A percentile compares a stretch with the other conserved stretches of the same genome.
Evolutionary conservation across 2,888 invertebrate species (phyloP).

Genomic region (Cyclophora albipunctata): DNA sequence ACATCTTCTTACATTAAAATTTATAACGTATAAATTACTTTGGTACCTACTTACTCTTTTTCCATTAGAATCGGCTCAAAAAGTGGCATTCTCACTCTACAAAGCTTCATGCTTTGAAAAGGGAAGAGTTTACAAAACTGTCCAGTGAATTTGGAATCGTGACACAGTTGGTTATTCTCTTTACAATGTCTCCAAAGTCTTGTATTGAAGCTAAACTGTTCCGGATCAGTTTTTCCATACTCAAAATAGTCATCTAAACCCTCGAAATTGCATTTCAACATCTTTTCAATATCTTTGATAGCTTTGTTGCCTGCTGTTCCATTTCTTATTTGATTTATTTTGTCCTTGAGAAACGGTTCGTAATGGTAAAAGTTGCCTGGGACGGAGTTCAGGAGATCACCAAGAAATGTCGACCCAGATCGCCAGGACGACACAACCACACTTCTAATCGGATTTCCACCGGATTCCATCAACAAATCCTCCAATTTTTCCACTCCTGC

Average conservation of each 20-base stretch:
- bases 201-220: slow-evolving; percentile 89
- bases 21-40: too few species aligned
- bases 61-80: slow-evolving; percentile 83
- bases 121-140: slow-evolving; percentile 89
- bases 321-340: slow-evolving; percentile 86
- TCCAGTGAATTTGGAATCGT: slow-evolving; percentile 79
- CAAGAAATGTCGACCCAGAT: slow-evolving; percentile 92
- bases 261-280: slow-evolving; percentile 85
- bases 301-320: slow-evolving; percentile 81
- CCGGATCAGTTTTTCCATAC: slow-evolving; percentile 84
- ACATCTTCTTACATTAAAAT: too few species aligned
- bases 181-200: slow-evolving; percentile 89
- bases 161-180: slow-evolving; percentile 66
- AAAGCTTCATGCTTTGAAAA: slow-evolving; percentile 92
- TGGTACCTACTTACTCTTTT: slow-evolving; percentile 74
- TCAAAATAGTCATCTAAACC: slow-evolving; percentile 84
- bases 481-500: slow-evolving; percentile 72
- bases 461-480: slow-evolving; percentile 80
- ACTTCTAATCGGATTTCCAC: slow-evolving; percentile 83
- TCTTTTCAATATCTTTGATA: slow-evolving; percentile 79
- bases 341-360: slow-evolving; percentile 89
- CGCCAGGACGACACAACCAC: slow-evolving; percentile 92
- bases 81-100: slow-evolving; percentile 82
- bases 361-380: slow-evolving; percentile 94
- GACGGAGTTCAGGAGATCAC: slow-evolving; percentile 87